phyloP scores from a whole-genome alignment of 1,140 invertebrate genomes.

The Platyura marginata region DNA sequence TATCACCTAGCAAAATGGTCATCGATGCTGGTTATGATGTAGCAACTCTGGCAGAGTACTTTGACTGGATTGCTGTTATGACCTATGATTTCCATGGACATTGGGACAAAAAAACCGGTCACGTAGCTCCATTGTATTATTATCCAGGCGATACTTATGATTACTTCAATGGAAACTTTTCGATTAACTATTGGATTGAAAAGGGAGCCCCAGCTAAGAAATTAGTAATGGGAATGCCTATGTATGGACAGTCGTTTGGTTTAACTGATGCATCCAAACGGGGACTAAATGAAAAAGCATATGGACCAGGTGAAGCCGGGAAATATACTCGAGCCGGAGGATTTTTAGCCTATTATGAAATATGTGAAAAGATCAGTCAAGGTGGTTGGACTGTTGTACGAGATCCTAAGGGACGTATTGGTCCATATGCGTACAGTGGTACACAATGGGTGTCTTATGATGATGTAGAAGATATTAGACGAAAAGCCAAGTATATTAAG shows the following conservation, averaged over 20 bases:
- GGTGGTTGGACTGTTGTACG: conserved; percentile 43
- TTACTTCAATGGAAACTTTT: conserved; percentile 66
- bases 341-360: conserved; percentile 72
- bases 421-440: conserved; percentile 49
- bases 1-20: conserved; percentile 65
- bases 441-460: conserved; percentile 74
- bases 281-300: conserved; percentile 45
- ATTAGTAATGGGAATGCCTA: conserved; percentile 62
- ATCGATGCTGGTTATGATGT: conserved; percentile 68
- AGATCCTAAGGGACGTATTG: conserved; percentile 41
- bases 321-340: conserved; percentile 61
- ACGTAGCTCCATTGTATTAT: conserved; percentile 64
- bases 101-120: conserved; percentile 80
- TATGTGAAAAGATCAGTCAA: conserved; percentile 39
- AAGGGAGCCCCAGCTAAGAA: conserved; percentile 56
- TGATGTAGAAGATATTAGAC: conserved; percentile 42
- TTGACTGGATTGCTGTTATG: conserved; percentile 84
- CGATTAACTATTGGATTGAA: conserved; percentile 61
- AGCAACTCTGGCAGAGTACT: conserved; percentile 40
- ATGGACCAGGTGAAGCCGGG: conserved; percentile 58
- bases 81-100: conserved; percentile 79
- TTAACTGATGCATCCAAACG: conserved; percentile 37
- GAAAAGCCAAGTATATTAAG: conserved; percentile 34
- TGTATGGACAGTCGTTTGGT: conserved; percentile 71
- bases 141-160: conserved; percentile 49